These are phyloP conservation scores for Tetheella fluctuosa DNA, from an alignment of 2,888 invertebrate species.

Conservation along the genomic window DNA sequence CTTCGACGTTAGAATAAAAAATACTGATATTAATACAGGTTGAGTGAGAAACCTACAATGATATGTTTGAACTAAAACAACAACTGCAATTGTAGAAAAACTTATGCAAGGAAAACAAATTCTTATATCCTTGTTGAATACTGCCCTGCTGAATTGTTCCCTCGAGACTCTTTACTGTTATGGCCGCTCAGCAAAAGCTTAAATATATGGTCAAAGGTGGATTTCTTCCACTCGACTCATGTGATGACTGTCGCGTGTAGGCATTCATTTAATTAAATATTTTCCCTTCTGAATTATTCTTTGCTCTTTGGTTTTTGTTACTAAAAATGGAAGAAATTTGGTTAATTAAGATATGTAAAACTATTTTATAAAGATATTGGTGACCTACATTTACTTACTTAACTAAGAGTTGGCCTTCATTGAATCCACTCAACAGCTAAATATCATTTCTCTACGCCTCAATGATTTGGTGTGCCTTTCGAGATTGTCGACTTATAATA, in stretches of 20 bases:
- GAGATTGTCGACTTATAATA: background rate
- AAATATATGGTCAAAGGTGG: conserved; percentile 61
- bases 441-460: background rate
- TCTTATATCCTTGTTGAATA: conserved; percentile 20
- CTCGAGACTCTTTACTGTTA: conserved; percentile 71
- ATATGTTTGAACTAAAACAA: too few species aligned
- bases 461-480: background rate
- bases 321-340: background rate
- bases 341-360: background rate
- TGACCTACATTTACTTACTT: background rate
- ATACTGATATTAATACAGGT: too few species aligned
- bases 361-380: background rate
- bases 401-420: background rate
- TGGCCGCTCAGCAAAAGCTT: conserved; percentile 61
- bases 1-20: too few species aligned
- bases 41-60: too few species aligned
- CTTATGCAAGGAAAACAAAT: background rate
- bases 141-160: conserved; percentile 47
- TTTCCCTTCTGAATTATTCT: conserved; percentile 7
- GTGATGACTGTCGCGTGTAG: conserved; percentile 33
- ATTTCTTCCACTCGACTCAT: conserved; percentile 49
- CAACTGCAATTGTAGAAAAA: background rate
- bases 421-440: background rate
- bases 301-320: conserved; percentile 10
- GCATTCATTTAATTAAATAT: conserved; percentile 51